phyloP scores from a whole-genome alignment of 1,140 invertebrate genomes.

The Drosophila watanabei region DNA sequence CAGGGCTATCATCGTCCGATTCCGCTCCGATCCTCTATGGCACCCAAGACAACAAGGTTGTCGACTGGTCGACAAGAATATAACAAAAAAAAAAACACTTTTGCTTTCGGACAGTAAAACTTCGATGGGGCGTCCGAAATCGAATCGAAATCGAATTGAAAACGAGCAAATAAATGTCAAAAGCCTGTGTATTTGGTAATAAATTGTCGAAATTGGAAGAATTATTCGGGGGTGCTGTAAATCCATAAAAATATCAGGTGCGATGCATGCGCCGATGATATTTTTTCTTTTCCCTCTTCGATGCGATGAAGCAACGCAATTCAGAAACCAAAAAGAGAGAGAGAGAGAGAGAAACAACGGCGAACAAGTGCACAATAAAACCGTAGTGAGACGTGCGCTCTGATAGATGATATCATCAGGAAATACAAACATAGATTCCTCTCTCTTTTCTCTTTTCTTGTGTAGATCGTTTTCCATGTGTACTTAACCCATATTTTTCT shows the following conservation, averaged over 20 bases:
- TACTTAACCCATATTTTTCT: slow-evolving; percentile 48
- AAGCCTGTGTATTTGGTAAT: slow-evolving; percentile 68
- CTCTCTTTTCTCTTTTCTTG: neutral
- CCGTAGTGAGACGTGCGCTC: slow-evolving; percentile 31
- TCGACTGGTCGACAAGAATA: slow-evolving; percentile 23
- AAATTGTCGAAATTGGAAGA: slow-evolving; percentile 83
- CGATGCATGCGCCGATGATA: slow-evolving; percentile 57
- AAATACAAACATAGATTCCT: slow-evolving; percentile 38
- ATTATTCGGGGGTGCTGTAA: slow-evolving; percentile 73
- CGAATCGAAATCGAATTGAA: slow-evolving; percentile 33
- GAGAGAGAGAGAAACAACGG: neutral
- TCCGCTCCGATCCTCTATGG: slow-evolving; percentile 22
- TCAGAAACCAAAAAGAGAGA: slow-evolving; percentile 8
- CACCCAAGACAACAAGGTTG: slow-evolving; percentile 63
- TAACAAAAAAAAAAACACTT: slow-evolving; percentile 39
- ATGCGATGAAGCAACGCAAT: slow-evolving; percentile 62
- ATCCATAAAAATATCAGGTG: slow-evolving; percentile 83
- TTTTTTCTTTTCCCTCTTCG: slow-evolving; percentile 21
- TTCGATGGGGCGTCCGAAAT: slow-evolving; percentile 30
- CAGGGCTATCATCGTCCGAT: slow-evolving; percentile 60
- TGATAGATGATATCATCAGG: slow-evolving; percentile 65
- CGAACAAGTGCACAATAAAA: slow-evolving; percentile 57
- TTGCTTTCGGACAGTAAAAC: slow-evolving; percentile 71
- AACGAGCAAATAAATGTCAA: slow-evolving; percentile 66
- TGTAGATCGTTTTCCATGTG: slow-evolving; percentile 25